Conservation (phyloP, 2,888 invertebrate species). For the Neria commutata region DNA sequence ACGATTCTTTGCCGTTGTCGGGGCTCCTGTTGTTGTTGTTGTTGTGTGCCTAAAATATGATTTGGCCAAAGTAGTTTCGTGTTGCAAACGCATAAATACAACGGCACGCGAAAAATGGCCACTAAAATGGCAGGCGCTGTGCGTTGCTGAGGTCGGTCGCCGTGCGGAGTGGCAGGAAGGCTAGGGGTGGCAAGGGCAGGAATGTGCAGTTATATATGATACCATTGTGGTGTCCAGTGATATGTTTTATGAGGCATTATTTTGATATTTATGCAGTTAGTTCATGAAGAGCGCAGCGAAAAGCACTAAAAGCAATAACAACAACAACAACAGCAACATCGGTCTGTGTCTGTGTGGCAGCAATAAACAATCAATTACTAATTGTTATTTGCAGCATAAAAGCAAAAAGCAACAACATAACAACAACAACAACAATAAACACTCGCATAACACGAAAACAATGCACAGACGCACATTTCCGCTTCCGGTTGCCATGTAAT, state of each 20-base stretch:
- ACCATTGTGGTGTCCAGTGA: too few relatives aligned
- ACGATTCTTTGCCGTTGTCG: too few relatives aligned
- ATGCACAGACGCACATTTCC: background rate
- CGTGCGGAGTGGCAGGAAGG: background rate
- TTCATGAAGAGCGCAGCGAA: too few relatives aligned
- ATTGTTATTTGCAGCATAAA: slow-evolving; percentile 3
- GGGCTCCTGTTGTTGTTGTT: slow-evolving; percentile 2
- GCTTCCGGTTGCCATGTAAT: background rate
- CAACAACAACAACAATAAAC: background rate
- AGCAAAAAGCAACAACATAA: background rate
- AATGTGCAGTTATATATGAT: too few relatives aligned
- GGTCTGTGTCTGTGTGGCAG: background rate
- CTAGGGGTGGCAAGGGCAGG: too few relatives aligned
- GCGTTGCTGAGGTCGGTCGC: too few relatives aligned
- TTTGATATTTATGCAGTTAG: background rate
- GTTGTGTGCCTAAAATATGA: slow-evolving; percentile 8
- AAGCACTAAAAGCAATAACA: too few relatives aligned
- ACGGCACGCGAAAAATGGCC: background rate
- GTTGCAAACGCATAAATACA: slow-evolving; percentile 13
- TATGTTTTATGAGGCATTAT: slow-evolving; percentile 1
- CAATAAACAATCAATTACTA: slow-evolving; percentile 6
- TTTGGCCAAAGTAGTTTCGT: slow-evolving; percentile 14
- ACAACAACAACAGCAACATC: slow-evolving; percentile 2
- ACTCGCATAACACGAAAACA: background rate
- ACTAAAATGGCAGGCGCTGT: background rate